Percentiles rank a stretch among this genome's conserved stretches.
phyloP scores from a whole-genome alignment of 2,797 vertebrate genomes.

The Xenopus petersii region DNA sequence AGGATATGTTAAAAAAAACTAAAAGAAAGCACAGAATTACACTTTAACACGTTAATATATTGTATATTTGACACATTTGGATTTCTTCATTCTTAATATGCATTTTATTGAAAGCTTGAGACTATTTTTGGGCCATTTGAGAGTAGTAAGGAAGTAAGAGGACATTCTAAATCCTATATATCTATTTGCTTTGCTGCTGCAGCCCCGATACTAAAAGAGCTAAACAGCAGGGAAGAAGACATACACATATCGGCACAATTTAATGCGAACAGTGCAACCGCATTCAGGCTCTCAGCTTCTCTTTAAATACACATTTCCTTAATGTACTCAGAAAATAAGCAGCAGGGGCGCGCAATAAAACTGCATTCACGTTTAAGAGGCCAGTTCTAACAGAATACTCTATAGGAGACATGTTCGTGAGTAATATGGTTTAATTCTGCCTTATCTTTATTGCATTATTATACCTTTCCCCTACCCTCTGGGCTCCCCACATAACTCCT shows the following conservation, averaged over 20 bases:
- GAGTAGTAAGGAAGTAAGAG: background rate
- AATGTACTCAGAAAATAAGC: conserved; percentile 15
- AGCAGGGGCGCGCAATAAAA: conserved; percentile 9
- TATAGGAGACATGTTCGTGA: too few species aligned
- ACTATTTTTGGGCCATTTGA: too few species aligned
- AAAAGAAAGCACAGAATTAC: too few species aligned
- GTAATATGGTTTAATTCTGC: too few species aligned
- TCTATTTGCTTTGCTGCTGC: background rate
- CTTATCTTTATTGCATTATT: too few species aligned
- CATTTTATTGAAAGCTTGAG: too few species aligned
- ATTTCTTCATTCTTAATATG: too few species aligned
- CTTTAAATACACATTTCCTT: conserved; percentile 17
- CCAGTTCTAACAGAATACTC: background rate
- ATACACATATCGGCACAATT: background rate
- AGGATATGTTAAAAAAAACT: too few species aligned
- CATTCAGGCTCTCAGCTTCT: conserved; percentile 18
- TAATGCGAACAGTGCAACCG: background rate
- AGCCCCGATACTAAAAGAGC: background rate
- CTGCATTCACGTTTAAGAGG: conserved; percentile 5
- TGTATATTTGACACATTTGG: too few species aligned
- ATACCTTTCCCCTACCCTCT: too few species aligned
- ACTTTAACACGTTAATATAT: too few species aligned
- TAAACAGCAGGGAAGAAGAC: background rate
- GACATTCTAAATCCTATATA: background rate
- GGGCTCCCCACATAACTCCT: too few species aligned